Conservation (phyloP, 1,140 invertebrate genomes). For the Neotoxoptera formosana region DNA sequence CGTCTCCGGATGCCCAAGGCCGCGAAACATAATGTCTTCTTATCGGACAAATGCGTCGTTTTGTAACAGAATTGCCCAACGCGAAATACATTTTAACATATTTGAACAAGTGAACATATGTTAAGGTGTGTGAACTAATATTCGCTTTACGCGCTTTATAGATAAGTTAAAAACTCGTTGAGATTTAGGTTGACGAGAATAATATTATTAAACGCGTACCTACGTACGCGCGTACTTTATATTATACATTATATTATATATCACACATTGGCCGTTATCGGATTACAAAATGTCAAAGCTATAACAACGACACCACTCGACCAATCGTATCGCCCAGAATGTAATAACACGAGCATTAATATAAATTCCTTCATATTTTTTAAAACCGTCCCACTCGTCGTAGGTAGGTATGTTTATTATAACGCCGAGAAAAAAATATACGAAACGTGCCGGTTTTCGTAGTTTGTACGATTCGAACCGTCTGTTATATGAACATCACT, state of each 20-base stretch:
- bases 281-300: constrained; percentile 19
- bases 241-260: too few species aligned
- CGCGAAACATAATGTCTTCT: not conserved
- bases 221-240: not conserved
- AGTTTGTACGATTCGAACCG: not conserved
- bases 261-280: not conserved
- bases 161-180: not conserved
- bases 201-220: not conserved
- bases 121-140: not conserved
- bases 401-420: not conserved
- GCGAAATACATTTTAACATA: not conserved
- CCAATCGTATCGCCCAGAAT: not conserved
- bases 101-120: not conserved
- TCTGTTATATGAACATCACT: not conserved
- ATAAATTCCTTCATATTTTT: not conserved
- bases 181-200: not conserved
- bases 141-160: not conserved
- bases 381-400: not conserved
- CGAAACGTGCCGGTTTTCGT: not conserved
- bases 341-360: not conserved
- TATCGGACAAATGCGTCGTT: not conserved
- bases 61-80: not conserved
- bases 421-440: not conserved
- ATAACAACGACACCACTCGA: not conserved
- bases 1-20: too few species aligned